Evolutionary conservation across 2,888 invertebrate species (phyloP), one percentile per base, ranked within the genome.

Genomic region (Lypha dubia): DNA sequence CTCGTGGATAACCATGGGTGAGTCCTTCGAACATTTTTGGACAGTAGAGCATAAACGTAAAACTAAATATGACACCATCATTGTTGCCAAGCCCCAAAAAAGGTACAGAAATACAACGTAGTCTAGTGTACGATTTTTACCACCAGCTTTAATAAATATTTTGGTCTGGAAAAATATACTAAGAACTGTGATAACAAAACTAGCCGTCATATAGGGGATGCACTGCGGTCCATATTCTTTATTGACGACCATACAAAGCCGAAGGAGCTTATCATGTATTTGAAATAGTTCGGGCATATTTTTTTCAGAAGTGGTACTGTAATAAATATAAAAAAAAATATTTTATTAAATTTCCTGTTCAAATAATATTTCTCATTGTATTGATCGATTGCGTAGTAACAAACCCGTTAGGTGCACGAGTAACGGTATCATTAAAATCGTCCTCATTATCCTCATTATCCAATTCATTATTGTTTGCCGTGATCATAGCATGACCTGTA

Each of bases 1-100:
- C 88, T 92, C 92, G 73, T 92, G 92, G 0, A 92, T 90, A 67
- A 92, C 90, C 89, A 92, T 90, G 13, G 92, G 92, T 20, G 92
- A 91, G 86, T 91, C 89, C 79, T 91, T 90, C 7, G 92, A 91
- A 74, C 89, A 89, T 32, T 89, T 89, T 84, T 92, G 90, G 58
- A 91, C 90, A 83, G 90, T 90, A 83, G 90, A 91, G 63, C 92
- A 92, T 1, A 90, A 79, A 0, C 91, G 88, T 46, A 92, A 80
- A 32, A 92, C 89, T 35, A 90, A 87, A 79, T 91, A 92, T 35
- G 90, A 90, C 11, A 91, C 90, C 62, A 90, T 85, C 89, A 89
- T 90, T 15, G 89, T 89, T 24, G 88, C 88, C 8, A 91, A 82
- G 44, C 91, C 91, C 92, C 92, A 92, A 24, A 91, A 87, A 3